Base-by-base conservation (phyloP, 2,888 invertebrate genomes). In the Cephus pulcher region DNA sequence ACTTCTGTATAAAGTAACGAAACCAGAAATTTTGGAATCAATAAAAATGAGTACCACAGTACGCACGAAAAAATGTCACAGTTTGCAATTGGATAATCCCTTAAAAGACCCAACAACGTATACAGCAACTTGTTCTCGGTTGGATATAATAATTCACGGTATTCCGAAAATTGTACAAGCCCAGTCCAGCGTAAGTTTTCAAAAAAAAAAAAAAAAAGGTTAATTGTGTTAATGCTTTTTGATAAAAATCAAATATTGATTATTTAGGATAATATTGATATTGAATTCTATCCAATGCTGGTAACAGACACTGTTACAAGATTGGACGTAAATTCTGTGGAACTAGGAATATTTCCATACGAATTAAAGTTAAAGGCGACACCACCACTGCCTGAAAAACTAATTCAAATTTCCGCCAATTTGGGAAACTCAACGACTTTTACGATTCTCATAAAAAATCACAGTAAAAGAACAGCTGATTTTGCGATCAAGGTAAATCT, bases 291-390 rank as follows among this genome's bases (percentile, higher is more conserved):
- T 3, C 89, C 89, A 9, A 74, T 87, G 68, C 32, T 86, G 0
- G 78, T 84, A 1, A 80, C 81, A n/a, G 84, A 88, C n/a, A 74
- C 69, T 23, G 40, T 75, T 4, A 75, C 80, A 12, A 81, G 71
- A 9, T 34, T 89, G 12, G 81, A 83, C n/a, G 34, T 89, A 11
- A 37, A 37, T 73, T 85, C 84, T 37, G 30, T 79, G 30, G 83
- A 83, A 74, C 78, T 89, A 12, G 89, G 88, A 37, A 70, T 75
- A 75, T 86, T 84, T 70, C 87, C 85, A 4, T 89, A 89, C 75
- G 86, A 89, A 78, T 76, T 89, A 32, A 84, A 84, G 70, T 82
- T 89, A 12, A 85, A 82, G 77, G 86, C 87, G 1, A 79, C 76
- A 6, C 40, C 82, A 33, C 80, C 87, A 23, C 79, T 76, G 0